Evolutionary conservation across 2,797 vertebrate genomes (phyloP).

Genomic region (Knipowitschia caucasica): DNA sequence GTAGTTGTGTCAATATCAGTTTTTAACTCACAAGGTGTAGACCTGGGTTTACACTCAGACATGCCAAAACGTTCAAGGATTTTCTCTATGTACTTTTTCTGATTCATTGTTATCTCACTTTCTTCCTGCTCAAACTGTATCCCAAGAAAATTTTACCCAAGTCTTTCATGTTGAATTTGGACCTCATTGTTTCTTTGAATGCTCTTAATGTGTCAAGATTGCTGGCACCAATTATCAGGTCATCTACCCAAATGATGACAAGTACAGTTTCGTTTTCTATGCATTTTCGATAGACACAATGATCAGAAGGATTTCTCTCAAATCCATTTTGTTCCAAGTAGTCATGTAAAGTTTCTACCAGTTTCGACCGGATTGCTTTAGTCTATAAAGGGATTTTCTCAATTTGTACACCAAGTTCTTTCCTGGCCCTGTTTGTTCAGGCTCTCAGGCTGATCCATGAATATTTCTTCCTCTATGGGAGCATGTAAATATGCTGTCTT

Average conservation of each 20-base stretch:
- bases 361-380: conserved; percentile 26
- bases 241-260: conserved; percentile 24
- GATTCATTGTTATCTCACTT: conserved; percentile 29
- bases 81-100: conserved; percentile 25
- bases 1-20: too few relatives aligned
- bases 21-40: conserved; percentile 7
- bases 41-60: conserved; percentile 21
- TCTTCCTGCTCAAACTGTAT: conserved; percentile 35
- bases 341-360: conserved; percentile 24
- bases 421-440: not conserved
- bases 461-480: conserved; percentile 1
- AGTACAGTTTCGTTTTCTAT: conserved; percentile 8
- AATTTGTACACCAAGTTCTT: conserved; percentile 20
- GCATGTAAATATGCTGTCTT: not conserved
- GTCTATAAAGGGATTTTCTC: conserved; percentile 27
- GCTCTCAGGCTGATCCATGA: not conserved
- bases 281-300: conserved; percentile 20
- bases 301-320: conserved; percentile 20
- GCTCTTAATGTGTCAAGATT: conserved; percentile 1
- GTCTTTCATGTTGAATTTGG: too few relatives aligned
- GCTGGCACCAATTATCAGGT: conserved; percentile 23
- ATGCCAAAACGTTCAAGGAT: conserved; percentile 27
- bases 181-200: too few relatives aligned
- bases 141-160: conserved; percentile 30
- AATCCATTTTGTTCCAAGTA: conserved; percentile 24